Percentiles rank a stretch among this genome's conserved stretches.
Conservation (phyloP, 2,797 vertebrate genomes). For the Salmo trutta region DNA sequence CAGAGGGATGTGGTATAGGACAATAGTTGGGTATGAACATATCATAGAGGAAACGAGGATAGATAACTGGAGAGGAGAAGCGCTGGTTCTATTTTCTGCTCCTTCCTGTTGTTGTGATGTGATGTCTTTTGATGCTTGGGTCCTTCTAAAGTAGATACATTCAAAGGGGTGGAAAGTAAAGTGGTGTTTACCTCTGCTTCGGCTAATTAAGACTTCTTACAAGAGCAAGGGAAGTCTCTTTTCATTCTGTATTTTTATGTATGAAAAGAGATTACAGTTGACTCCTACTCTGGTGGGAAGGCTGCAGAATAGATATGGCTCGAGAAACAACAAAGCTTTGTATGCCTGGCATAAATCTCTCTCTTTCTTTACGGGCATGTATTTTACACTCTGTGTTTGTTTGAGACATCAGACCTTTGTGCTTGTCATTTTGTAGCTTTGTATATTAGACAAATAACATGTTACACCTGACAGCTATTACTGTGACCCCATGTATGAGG, state of each 20-base stretch:
- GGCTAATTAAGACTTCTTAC: conserved; percentile 74
- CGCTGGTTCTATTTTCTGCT: neutral
- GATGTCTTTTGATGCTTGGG: conserved; percentile 41
- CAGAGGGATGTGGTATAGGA: conserved; percentile 57
- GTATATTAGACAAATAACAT: conserved; percentile 52
- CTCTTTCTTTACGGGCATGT: conserved; percentile 59
- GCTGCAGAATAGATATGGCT: conserved; percentile 60
- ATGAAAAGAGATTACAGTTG: conserved; percentile 73
- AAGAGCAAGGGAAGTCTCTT: conserved; percentile 57
- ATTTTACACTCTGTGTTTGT: conserved; percentile 52
- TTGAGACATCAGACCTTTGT: conserved; percentile 59
- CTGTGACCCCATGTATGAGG: conserved; percentile 40
- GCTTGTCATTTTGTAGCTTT: conserved; percentile 55
- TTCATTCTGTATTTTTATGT: conserved; percentile 73
- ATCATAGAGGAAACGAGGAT: conserved; percentile 31
- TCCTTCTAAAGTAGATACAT: conserved; percentile 51
- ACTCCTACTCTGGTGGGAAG: conserved; percentile 70
- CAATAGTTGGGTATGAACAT: conserved; percentile 63
- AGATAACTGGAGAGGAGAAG: conserved; percentile 6
- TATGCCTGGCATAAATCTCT: conserved; percentile 55
- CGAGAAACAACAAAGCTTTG: conserved; percentile 62
- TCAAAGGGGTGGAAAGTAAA: conserved; percentile 48
- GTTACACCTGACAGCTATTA: conserved; percentile 53
- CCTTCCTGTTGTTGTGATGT: conserved; percentile 36
- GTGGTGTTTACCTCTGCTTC: conserved; percentile 58